Evolutionary conservation across 2,888 invertebrate genomes (phyloP), one percentile per base, ranked within the genome.

Genomic region (Adelphocoris suturalis): DNA sequence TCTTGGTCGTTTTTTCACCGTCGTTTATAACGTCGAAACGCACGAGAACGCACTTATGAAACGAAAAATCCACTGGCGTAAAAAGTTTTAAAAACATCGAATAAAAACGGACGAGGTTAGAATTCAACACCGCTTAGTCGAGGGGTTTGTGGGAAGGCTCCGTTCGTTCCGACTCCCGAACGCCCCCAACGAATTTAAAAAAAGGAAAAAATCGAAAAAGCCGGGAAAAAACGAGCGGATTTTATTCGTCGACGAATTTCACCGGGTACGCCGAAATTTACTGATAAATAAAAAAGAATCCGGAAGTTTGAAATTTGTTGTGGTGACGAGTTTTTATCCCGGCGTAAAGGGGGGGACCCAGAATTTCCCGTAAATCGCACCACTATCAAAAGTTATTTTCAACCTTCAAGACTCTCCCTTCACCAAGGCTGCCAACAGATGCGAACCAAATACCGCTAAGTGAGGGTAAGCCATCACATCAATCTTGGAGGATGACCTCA

Each of bases 321-420:
- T 37, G 37, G 37, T 37, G 37, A 75, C 37, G 46, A 28, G 27
- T 27, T 46, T 52, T 52, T 52, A 37, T 82, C 16, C 82, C 82
- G 52, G 48, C 14, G 5, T 27, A 19, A 82, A 9, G 47, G 48
- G 37, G 37, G 37, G 0, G 47, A 19, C 19, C 13, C 52, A 37
- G 75, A 86, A 86, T 86, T 86, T 16, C 47, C 37, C 75, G 68
- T 61, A 86, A 85, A 86, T 86, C 86, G 86, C 68, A 68, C 75
- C 75, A 86, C 75, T 86, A 68, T 85, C 86, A 37, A 68, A 75
- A 86, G 75, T 68, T 86, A 86, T 86, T 86, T 86, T 75, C 86
- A 86, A 86, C 86, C 86, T 86, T 75, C 27, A 48, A 75, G 3
- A 86, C 4, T 23, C 19, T 19, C 68, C 23, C 23, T 13, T 68